phyloP scores from a whole-genome alignment of 2,888 invertebrate genomes.

The Eupithecia subumbrata region DNA sequence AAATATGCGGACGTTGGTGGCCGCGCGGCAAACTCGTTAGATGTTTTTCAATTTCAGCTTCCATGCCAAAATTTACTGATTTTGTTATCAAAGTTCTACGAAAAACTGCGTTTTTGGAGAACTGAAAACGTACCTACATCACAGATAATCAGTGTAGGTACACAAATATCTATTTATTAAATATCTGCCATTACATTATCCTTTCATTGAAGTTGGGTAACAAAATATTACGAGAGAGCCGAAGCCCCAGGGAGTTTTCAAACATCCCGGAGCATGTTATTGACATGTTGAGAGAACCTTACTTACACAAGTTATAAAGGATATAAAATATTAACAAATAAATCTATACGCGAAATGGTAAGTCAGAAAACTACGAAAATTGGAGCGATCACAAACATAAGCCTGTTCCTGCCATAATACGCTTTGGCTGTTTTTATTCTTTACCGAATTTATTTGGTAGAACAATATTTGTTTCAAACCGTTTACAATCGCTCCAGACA shows the following conservation, averaged over 20 bases:
- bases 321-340: constrained; percentile 6
- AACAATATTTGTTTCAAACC: background rate
- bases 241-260: constrained; percentile 23
- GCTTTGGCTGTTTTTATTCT: background rate
- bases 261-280: constrained; percentile 26
- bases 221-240: constrained; percentile 18
- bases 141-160: no score
- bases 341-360: constrained; percentile 14
- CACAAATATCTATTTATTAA: background rate
- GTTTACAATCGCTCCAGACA: background rate
- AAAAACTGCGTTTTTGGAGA: background rate
- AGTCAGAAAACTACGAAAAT: background rate
- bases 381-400: background rate
- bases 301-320: constrained; percentile 12
- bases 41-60: constrained; percentile 2
- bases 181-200: background rate
- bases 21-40: background rate
- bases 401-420: background rate
- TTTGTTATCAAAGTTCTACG: background rate
- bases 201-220: constrained; percentile 6
- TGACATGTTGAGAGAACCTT: constrained; percentile 26
- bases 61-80: background rate
- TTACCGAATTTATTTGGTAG: background rate
- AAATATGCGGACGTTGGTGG: background rate
- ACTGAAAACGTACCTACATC: background rate